Percentiles rank a stretch among this genome's conserved stretches.
Conservation (phyloP, 1,140 invertebrate species). For the Teleopsis dalmanni region DNA sequence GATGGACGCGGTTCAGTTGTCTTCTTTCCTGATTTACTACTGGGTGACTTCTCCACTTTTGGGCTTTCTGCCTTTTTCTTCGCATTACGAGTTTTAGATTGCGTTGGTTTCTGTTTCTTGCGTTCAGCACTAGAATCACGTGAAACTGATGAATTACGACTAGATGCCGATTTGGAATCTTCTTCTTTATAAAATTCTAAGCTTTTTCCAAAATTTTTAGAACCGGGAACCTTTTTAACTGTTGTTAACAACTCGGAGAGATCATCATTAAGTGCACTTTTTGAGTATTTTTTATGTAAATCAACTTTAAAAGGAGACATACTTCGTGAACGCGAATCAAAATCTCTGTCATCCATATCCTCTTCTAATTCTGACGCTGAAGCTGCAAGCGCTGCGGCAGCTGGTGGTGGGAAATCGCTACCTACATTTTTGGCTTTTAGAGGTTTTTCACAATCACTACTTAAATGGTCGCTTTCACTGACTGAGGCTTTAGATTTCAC, state of each 20-base stretch:
- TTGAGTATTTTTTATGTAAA: conserved; percentile 44
- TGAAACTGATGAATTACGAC: conserved; percentile 17
- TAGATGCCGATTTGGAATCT: conserved; percentile 31
- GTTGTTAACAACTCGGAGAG: conserved; percentile 36
- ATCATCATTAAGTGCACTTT: conserved; percentile 44
- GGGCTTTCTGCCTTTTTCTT: conserved; percentile 24
- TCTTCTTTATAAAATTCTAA: conserved; percentile 23
- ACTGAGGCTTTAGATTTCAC: conserved; percentile 7
- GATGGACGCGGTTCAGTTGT: conserved; percentile 24
- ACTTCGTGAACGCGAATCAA: conserved; percentile 26
- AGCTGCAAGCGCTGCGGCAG: conserved; percentile 30
- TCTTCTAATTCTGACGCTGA: conserved; percentile 35
- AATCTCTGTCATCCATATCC: conserved; percentile 19
- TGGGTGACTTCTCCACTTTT: background rate
- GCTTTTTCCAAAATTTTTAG: conserved; percentile 9
- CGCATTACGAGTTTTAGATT: conserved; percentile 11
- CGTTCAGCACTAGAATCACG: conserved; percentile 10
- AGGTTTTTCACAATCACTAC: conserved; percentile 11
- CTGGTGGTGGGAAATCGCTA: conserved; percentile 31
- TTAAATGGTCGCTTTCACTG: conserved; percentile 1
- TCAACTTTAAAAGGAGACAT: conserved; percentile 43
- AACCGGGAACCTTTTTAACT: conserved; percentile 31
- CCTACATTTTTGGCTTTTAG: conserved; percentile 3
- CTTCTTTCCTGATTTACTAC: conserved; percentile 14
- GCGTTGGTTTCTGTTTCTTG: conserved; percentile 1